These are phyloP conservation scores for Andrena chrysosceles DNA, from an alignment of 2,888 invertebrate genomes.

Conservation along the genomic window DNA sequence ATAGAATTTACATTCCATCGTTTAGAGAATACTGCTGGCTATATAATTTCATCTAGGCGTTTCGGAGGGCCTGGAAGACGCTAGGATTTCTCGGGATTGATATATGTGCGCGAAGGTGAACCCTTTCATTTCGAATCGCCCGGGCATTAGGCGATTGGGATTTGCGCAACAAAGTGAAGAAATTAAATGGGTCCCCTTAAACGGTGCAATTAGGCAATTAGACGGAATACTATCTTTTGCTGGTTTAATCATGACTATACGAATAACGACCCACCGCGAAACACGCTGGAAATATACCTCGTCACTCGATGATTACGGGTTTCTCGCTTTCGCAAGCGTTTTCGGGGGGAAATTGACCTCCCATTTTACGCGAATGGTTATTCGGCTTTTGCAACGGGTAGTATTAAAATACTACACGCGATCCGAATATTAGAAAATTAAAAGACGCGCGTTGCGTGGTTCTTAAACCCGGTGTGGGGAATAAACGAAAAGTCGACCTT, in stretches of 20 bases:
- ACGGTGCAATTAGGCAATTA: constrained; percentile 69
- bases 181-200: constrained; percentile 70
- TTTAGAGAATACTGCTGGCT: constrained; percentile 66
- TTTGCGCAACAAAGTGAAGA: constrained; percentile 66
- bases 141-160: constrained; percentile 28
- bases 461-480: not conserved
- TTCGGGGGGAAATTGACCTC: constrained; percentile 18
- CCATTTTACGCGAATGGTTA: constrained; percentile 5
- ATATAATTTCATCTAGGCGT: constrained; percentile 65
- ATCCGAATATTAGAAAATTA: constrained; percentile 53
- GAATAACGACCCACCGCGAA: constrained; percentile 27
- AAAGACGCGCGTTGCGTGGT: constrained; percentile 8
- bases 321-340: constrained; percentile 17
- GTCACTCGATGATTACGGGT: constrained; percentile 48
- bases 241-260: constrained; percentile 61
- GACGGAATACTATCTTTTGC: constrained; percentile 62
- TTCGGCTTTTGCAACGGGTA: not conserved
- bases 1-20: constrained; percentile 73
- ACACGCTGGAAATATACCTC: constrained; percentile 20
- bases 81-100: constrained; percentile 64
- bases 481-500: not conserved
- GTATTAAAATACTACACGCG: constrained; percentile 32
- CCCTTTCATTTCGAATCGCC: constrained; percentile 69
- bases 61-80: constrained; percentile 21
- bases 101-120: constrained; percentile 63